phyloP scores from a whole-genome alignment of 1,140 invertebrate species.

The Drosophila paulistorum region DNA sequence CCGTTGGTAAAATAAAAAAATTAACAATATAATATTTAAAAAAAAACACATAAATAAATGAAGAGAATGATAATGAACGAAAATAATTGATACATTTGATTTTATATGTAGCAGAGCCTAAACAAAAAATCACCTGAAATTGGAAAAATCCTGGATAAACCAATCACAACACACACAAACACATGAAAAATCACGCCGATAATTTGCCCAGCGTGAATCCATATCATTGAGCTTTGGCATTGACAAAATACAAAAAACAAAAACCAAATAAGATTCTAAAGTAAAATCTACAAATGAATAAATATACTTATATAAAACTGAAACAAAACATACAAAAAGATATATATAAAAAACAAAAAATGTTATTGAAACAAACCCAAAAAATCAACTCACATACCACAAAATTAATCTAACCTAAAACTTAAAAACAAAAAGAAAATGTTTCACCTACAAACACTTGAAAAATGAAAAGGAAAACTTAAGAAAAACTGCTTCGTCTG shows the following conservation, averaged over 20 bases:
- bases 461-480: constrained; percentile 32
- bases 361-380: constrained; percentile 45
- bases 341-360: constrained; percentile 27
- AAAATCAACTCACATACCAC: constrained; percentile 5
- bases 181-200: constrained; percentile 7
- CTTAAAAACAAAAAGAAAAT: constrained; percentile 16
- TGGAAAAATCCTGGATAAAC: constrained; percentile 4
- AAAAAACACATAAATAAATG: constrained; percentile 12
- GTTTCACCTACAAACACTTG: constrained; percentile 45
- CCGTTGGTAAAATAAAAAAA: constrained; percentile 50
- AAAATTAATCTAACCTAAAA: constrained; percentile 39
- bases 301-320: constrained; percentile 63
- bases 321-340: constrained; percentile 42
- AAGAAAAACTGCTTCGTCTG: constrained; percentile 58
- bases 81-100: constrained; percentile 18
- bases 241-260: constrained; percentile 40
- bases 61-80: background rate
- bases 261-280: constrained; percentile 53
- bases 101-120: constrained; percentile 7
- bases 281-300: constrained; percentile 37
- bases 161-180: constrained; percentile 18
- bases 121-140: constrained; percentile 10
- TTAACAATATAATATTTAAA: constrained; percentile 21
- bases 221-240: constrained; percentile 77
- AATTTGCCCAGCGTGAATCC: constrained; percentile 51